Conservation (phyloP, 2,888 invertebrate species). For the Yponomeuta plumbellus region DNA sequence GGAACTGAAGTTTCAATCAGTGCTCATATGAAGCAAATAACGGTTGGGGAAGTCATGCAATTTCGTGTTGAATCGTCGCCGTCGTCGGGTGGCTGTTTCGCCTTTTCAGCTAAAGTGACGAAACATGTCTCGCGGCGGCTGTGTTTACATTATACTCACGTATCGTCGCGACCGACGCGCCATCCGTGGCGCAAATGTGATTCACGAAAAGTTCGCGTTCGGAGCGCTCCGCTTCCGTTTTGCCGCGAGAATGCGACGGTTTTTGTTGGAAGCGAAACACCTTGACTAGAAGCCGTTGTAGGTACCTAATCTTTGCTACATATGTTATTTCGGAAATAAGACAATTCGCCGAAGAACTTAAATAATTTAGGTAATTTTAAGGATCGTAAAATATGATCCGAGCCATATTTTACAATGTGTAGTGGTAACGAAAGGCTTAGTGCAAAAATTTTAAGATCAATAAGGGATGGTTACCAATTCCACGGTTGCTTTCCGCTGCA, state of each 20-base stretch:
- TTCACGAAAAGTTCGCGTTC: conserved; percentile 12
- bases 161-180: conserved; percentile 23
- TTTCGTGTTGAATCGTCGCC: conserved; percentile 42
- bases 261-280: not conserved
- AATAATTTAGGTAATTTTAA: too few species aligned
- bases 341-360: too few species aligned
- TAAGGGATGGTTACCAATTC: too few species aligned
- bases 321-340: not conserved
- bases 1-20: conserved; percentile 23
- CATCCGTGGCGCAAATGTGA: conserved; percentile 7
- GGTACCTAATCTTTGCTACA: not conserved
- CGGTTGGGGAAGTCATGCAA: conserved; percentile 41
- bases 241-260: not conserved
- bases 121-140: conserved; percentile 54
- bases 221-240: conserved; percentile 28
- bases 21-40: conserved; percentile 39
- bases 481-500: too few species aligned
- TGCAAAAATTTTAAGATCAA: too few species aligned
- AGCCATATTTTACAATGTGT: too few species aligned
- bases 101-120: conserved; percentile 55
- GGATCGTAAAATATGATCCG: too few species aligned
- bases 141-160: conserved; percentile 61
- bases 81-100: conserved; percentile 33
- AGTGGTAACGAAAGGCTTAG: too few species aligned
- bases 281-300: not conserved